phyloP scores from a whole-genome alignment of 92 coral and sea anemone genomes.

The Diadumene lineata region DNA sequence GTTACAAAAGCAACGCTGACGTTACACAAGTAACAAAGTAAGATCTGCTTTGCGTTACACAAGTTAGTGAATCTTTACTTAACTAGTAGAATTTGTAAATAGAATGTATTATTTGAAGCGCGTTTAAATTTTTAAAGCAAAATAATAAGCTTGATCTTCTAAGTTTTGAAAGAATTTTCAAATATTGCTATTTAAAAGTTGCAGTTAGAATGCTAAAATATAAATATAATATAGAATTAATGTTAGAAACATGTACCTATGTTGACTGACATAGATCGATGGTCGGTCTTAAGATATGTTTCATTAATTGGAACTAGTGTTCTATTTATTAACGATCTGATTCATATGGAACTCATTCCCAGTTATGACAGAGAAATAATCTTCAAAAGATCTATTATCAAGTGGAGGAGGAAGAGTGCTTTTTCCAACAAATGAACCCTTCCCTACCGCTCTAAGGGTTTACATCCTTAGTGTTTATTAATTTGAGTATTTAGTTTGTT shows the following conservation, averaged over 20 bases:
- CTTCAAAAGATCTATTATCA: too few relatives aligned
- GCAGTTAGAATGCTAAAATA: too few relatives aligned
- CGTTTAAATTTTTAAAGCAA: neutral
- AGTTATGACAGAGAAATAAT: too few relatives aligned
- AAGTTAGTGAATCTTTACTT: slow-evolving; percentile 3
- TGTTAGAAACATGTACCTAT: neutral
- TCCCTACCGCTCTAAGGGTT: too few relatives aligned
- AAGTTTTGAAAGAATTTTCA: neutral
- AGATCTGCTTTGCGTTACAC: neutral
- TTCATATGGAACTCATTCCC: too few relatives aligned
- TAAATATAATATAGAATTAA: too few relatives aligned
- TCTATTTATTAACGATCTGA: neutral
- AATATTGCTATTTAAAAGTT: too few relatives aligned
- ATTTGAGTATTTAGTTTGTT: too few relatives aligned
- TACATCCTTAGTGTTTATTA: too few relatives aligned
- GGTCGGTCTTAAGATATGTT: neutral
- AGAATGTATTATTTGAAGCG: neutral
- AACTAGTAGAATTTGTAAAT: neutral
- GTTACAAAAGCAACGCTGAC: slow-evolving; percentile 1
- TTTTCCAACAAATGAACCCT: too few relatives aligned
- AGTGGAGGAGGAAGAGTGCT: too few relatives aligned
- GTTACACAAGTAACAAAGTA: neutral
- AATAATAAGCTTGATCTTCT: neutral
- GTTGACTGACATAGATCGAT: neutral
- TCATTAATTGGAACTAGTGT: neutral